These are phyloP conservation scores for Caenorhabditis inopinata DNA, from an alignment of 1,140 invertebrate species.

Conservation along the genomic window DNA sequence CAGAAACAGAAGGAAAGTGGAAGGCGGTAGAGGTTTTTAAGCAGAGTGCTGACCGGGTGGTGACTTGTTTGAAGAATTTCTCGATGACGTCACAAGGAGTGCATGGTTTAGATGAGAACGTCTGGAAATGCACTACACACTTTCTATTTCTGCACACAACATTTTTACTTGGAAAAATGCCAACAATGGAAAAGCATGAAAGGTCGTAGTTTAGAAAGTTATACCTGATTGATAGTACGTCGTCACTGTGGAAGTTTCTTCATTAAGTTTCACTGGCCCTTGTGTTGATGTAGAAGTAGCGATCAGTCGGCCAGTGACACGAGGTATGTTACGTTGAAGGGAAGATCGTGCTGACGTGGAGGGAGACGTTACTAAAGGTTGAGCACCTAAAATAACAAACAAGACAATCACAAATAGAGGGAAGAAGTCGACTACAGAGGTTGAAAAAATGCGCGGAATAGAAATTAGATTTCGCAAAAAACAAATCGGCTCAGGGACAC, in stretches of 20 bases:
- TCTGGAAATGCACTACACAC: constrained; percentile 39
- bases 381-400: constrained; percentile 16
- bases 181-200: neutral
- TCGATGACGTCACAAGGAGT: neutral
- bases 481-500: too few relatives aligned
- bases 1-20: constrained; percentile 15
- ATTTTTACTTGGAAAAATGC: neutral
- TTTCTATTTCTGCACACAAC: neutral
- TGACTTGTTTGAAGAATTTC: neutral
- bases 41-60: neutral
- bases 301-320: constrained; percentile 24
- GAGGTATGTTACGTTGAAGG: constrained; percentile 36
- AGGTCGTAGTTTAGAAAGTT: neutral
- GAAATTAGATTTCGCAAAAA: too few relatives aligned
- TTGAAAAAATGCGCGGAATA: too few relatives aligned
- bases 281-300: constrained; percentile 69
- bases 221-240: constrained; percentile 68
- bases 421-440: constrained; percentile 67
- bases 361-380: neutral
- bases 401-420: constrained; percentile 53
- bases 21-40: constrained; percentile 10
- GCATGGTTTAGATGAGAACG: constrained; percentile 27
- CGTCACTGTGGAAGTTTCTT: constrained; percentile 90
- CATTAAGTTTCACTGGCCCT: constrained; percentile 84
- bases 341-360: constrained; percentile 4